phyloP scores from a whole-genome alignment of 2,797 vertebrate species.

The Psittacula derbiana region DNA sequence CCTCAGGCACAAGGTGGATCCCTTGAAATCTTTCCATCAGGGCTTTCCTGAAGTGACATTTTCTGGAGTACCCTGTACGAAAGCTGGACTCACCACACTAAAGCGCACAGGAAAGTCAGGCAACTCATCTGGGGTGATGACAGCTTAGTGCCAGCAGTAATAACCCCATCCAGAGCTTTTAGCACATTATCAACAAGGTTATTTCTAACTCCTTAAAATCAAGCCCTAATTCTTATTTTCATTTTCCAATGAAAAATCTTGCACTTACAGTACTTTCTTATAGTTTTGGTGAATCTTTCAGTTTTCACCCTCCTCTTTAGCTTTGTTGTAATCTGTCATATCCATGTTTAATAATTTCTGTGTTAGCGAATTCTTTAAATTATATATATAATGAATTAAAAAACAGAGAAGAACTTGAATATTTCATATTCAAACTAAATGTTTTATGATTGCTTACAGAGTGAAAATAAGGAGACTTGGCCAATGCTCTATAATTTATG shows the following conservation, averaged over 20 bases:
- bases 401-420: slow-evolving; percentile 24
- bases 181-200: not conserved
- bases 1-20: not conserved
- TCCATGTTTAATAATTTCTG: slow-evolving; percentile 4
- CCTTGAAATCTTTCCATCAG: not conserved
- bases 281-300: not conserved
- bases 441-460: slow-evolving; percentile 16
- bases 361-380: slow-evolving; percentile 24
- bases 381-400: slow-evolving; percentile 14
- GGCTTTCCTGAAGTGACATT: not conserved
- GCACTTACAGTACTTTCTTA: not conserved
- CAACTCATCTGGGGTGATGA: not conserved
- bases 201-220: not conserved
- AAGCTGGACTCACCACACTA: not conserved
- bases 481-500: not conserved
- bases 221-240: not conserved
- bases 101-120: not conserved
- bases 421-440: slow-evolving; percentile 37
- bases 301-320: not conserved
- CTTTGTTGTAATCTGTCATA: not conserved
- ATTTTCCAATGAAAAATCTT: not conserved
- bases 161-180: not conserved
- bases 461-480: slow-evolving; percentile 2
- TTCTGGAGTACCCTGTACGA: not conserved
- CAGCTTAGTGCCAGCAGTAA: not conserved